Percentiles rank a stretch among this genome's conserved stretches.
Conservation (phyloP, 2,797 vertebrate species). For the Gymnopithys bicolor region DNA sequence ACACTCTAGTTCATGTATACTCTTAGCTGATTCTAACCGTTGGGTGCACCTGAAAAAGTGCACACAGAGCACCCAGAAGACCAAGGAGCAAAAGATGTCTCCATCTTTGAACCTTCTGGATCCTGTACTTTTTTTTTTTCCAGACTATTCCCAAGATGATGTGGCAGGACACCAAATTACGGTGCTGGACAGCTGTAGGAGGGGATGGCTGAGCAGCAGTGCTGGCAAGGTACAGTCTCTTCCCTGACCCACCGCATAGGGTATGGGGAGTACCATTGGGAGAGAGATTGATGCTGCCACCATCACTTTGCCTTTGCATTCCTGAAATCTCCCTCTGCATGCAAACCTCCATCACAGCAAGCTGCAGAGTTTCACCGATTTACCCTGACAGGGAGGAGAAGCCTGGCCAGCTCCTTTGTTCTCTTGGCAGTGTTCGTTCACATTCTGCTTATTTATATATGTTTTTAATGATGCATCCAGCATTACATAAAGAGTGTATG, state of each 20-base stretch:
- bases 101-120: neutral
- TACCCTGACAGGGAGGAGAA: neutral
- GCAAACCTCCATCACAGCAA: neutral
- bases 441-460: neutral
- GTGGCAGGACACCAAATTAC: rapidly evolving
- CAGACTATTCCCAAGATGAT: neutral
- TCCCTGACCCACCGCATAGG: neutral
- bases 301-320: neutral
- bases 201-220: neutral
- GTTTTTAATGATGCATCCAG: neutral
- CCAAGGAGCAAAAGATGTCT: neutral
- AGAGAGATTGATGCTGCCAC: neutral
- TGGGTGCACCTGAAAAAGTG: neutral
- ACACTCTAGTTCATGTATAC: neutral
- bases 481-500: neutral
- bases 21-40: neutral
- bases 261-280: neutral
- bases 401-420: neutral
- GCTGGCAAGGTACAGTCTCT: rapidly evolving
- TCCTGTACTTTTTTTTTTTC: neutral
- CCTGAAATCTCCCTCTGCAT: neutral
- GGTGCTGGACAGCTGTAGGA: neutral
- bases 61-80: neutral
- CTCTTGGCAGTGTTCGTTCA: neutral
- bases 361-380: neutral